Conservation (phyloP, 2,797 vertebrate species). For the Peromyscus attwateri region DNA sequence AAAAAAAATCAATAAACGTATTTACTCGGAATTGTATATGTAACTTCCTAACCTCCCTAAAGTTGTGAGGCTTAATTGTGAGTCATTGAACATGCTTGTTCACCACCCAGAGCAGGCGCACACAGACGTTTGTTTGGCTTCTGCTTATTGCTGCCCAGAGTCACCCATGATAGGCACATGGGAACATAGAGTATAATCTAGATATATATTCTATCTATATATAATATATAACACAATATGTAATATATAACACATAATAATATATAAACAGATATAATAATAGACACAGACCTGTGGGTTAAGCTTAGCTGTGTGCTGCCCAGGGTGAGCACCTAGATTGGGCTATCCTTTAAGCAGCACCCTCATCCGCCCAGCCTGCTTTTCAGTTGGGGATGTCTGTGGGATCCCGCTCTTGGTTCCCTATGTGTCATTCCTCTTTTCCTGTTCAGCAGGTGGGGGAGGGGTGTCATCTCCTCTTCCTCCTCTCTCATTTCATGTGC, state of each 20-base stretch:
- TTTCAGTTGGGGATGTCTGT: neutral
- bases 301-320: neutral
- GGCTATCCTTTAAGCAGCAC: neutral
- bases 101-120: neutral
- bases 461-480: neutral
- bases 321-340: neutral
- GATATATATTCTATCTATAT: neutral
- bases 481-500: neutral
- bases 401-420: neutral
- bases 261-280: neutral
- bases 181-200: neutral
- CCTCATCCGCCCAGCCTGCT: neutral
- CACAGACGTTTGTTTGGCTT: neutral
- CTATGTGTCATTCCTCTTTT: neutral
- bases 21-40: conserved; percentile 32
- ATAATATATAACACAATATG: neutral
- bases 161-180: neutral
- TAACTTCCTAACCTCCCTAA: conserved; percentile 14
- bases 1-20: conserved; percentile 23
- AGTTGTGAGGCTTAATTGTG: neutral
- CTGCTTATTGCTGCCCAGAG: neutral
- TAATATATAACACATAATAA: neutral
- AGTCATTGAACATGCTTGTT: conserved; percentile 3
- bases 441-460: neutral
- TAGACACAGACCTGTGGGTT: neutral